Percentiles rank a stretch among this genome's conserved stretches.
Evolutionary conservation across 1,140 invertebrate genomes (phyloP).

Genomic region (Drosophila bifasciata): DNA sequence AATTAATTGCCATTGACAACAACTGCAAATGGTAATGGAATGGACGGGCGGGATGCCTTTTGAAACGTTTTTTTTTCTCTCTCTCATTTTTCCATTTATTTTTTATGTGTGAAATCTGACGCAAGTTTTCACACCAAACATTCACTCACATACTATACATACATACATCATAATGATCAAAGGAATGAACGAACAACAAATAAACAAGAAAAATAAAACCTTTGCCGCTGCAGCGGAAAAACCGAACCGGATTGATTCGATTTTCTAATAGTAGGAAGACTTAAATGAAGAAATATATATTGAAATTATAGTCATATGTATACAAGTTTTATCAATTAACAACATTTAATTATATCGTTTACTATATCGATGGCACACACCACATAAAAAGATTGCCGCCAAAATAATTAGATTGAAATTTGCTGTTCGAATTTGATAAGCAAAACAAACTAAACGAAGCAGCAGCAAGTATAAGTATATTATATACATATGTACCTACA

Average conservation of each 20-base stretch:
- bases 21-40: conserved; percentile 46
- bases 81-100: too few relatives aligned
- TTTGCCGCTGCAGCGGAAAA: conserved; percentile 1
- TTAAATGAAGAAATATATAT: too few relatives aligned
- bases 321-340: conserved; percentile 24
- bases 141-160: conserved; percentile 9
- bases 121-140: conserved; percentile 64
- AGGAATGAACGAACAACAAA: conserved; percentile 21
- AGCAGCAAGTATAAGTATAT: background rate
- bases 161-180: conserved; percentile 5
- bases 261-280: too few relatives aligned
- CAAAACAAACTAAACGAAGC: background rate
- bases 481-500: too few relatives aligned
- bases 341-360: conserved; percentile 22
- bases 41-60: conserved; percentile 3
- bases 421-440: conserved; percentile 5
- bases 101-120: conserved; percentile 53
- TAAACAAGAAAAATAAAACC: conserved; percentile 19
- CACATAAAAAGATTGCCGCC: background rate
- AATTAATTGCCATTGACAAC: conserved; percentile 60
- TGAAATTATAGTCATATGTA: background rate
- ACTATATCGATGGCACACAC: background rate
- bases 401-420: conserved; percentile 29
- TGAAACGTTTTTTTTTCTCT: too few relatives aligned
- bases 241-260: too few relatives aligned